Percentiles rank a stretch among this genome's conserved stretches.
Conservation (phyloP, 2,888 invertebrate genomes). For the Doris montereyensis region DNA sequence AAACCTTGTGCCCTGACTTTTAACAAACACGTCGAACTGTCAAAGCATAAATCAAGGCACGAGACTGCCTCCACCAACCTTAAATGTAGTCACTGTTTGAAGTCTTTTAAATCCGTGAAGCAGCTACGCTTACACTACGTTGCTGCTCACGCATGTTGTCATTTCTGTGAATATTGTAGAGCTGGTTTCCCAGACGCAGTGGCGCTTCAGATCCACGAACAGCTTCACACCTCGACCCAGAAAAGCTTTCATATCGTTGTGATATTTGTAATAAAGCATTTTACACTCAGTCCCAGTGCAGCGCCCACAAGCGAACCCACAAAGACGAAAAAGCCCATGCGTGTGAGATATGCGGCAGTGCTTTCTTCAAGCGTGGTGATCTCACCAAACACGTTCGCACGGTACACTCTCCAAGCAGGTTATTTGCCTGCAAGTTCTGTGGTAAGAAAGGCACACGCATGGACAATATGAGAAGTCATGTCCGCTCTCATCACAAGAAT, state of each 20-base stretch:
- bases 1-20: conserved; percentile 37
- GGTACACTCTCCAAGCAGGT: conserved; percentile 52
- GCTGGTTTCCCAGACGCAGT: conserved; percentile 43
- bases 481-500: conserved; percentile 48
- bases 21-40: conserved; percentile 33
- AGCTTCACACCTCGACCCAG: conserved; percentile 39
- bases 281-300: conserved; percentile 48
- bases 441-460: conserved; percentile 55
- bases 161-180: conserved; percentile 47
- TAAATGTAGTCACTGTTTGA: conserved; percentile 44
- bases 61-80: conserved; percentile 37
- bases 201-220: conserved; percentile 45
- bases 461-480: conserved; percentile 58
- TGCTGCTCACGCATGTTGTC: conserved; percentile 42
- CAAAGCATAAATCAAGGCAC: conserved; percentile 36
- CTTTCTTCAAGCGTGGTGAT: conserved; percentile 60
- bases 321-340: conserved; percentile 50
- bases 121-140: conserved; percentile 46
- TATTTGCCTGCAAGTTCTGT: conserved; percentile 56
- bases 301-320: conserved; percentile 55
- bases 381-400: conserved; percentile 56
- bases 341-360: conserved; percentile 52
- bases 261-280: conserved; percentile 51
- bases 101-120: conserved; percentile 43
- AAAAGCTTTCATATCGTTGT: conserved; percentile 45